Evolutionary conservation across 2,113 vertebrate genomes (phyloP).

Genomic region (Carettochelys insculpta): DNA sequence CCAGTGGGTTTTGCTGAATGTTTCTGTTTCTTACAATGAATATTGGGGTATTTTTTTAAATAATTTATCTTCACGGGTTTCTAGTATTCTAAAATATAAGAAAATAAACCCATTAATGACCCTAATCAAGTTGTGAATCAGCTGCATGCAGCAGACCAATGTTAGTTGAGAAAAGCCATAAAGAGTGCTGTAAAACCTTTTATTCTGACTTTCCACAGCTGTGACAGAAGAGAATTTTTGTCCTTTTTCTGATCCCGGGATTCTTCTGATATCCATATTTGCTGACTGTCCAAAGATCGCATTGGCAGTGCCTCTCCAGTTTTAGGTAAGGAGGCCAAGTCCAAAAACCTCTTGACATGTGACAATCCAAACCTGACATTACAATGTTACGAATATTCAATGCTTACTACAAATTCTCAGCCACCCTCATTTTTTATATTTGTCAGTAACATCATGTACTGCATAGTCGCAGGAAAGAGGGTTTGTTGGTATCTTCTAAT

Average conservation of each 20-base stretch:
- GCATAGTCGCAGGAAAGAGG: neutral
- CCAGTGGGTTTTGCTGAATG: neutral
- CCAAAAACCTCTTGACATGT: neutral
- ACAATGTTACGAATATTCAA: neutral
- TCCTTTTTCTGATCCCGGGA: neutral
- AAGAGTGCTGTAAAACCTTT: neutral
- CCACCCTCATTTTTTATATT: neutral
- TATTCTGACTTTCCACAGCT: neutral
- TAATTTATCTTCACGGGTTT: neutral
- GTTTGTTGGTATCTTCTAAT: neutral
- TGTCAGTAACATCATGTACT: neutral
- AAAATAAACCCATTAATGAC: neutral
- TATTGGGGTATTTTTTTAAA: neutral
- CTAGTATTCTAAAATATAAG: neutral
- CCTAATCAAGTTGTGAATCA: neutral
- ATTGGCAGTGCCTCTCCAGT: neutral
- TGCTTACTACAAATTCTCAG: neutral
- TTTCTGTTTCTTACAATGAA: neutral
- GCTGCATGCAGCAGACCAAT: neutral
- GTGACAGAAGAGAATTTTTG: neutral
- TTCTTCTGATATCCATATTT: neutral
- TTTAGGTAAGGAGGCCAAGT: neutral
- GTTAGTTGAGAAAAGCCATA: neutral
- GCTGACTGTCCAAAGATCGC: rapidly evolving
- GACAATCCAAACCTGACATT: neutral